A percentile compares a stretch with the other conserved stretches of the same genome.
These are phyloP conservation scores for Agapornis canus DNA, from an alignment of 2,797 vertebrate genomes.

Conservation along the genomic window DNA sequence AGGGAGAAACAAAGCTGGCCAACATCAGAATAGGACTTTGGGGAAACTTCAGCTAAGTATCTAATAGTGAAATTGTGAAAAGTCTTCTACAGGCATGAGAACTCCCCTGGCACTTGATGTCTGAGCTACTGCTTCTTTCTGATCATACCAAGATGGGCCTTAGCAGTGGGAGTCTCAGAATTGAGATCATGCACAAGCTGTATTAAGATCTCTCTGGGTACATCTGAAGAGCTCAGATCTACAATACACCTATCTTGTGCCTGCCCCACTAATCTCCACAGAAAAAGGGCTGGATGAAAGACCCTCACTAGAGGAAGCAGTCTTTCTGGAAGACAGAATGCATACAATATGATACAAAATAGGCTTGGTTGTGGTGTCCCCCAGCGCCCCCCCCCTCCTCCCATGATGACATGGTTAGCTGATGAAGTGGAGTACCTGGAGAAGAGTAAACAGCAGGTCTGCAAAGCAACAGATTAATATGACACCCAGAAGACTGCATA, in stretches of 20 bases:
- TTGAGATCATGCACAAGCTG: neutral
- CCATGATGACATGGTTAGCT: neutral
- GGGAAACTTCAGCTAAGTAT: neutral
- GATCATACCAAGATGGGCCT: neutral
- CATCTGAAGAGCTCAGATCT: neutral
- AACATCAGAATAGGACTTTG: neutral
- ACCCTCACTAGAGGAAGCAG: neutral
- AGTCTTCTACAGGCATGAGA: neutral
- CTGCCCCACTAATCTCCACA: neutral
- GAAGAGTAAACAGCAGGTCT: neutral
- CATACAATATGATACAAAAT: neutral
- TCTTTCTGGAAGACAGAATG: neutral
- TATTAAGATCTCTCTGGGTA: neutral
- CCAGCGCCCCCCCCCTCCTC: no score
- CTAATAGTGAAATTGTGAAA: neutral
- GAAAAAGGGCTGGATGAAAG: neutral
- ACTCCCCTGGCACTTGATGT: rapidly evolving
- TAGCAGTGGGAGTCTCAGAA: neutral
- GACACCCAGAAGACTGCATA: neutral
- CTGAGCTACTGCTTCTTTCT: neutral
- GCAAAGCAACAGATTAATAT: neutral
- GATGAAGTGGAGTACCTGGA: neutral
- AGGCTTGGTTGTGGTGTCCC: rapidly evolving
- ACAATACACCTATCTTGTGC: rapidly evolving
- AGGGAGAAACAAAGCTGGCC: neutral